Evolutionary conservation across 1,140 invertebrate species (phyloP).

Genomic region (Drosophila serrata): DNA sequence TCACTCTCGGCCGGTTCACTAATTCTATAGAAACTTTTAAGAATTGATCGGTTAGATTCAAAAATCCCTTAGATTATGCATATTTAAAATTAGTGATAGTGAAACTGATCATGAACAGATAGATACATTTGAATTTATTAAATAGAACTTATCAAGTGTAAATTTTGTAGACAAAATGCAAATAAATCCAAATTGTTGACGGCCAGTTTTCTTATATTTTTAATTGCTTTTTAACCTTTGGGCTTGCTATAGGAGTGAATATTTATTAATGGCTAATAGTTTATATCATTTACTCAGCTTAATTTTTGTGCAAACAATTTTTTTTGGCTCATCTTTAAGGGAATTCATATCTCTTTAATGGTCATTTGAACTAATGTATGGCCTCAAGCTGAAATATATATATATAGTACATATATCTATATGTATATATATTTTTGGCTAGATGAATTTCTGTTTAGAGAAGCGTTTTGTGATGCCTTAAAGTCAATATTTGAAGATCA

Average conservation of each 20-base stretch:
- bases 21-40: neutral
- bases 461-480: conserved; percentile 51
- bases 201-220: conserved; percentile 22
- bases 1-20: neutral
- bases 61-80: neutral
- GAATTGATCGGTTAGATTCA: conserved; percentile 7
- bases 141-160: conserved; percentile 44
- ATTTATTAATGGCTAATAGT: conserved; percentile 47
- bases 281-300: conserved; percentile 66
- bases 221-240: conserved; percentile 31
- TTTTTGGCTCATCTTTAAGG: conserved; percentile 39
- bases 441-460: conserved; percentile 64
- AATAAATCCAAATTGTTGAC: conserved; percentile 71
- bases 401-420: neutral
- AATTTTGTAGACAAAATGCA: conserved; percentile 58
- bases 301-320: conserved; percentile 66
- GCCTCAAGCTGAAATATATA: conserved; percentile 22
- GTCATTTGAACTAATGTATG: conserved; percentile 39
- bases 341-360: conserved; percentile 51
- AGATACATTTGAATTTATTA: neutral
- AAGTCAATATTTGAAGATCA: conserved; percentile 72
- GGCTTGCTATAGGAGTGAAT: conserved; percentile 13
- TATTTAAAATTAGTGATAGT: too few relatives aligned
- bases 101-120: too few relatives aligned
- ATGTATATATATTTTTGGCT: conserved; percentile 21